Conservation (phyloP, 2,888 invertebrate species). For the Ophioninae sp. region DNA sequence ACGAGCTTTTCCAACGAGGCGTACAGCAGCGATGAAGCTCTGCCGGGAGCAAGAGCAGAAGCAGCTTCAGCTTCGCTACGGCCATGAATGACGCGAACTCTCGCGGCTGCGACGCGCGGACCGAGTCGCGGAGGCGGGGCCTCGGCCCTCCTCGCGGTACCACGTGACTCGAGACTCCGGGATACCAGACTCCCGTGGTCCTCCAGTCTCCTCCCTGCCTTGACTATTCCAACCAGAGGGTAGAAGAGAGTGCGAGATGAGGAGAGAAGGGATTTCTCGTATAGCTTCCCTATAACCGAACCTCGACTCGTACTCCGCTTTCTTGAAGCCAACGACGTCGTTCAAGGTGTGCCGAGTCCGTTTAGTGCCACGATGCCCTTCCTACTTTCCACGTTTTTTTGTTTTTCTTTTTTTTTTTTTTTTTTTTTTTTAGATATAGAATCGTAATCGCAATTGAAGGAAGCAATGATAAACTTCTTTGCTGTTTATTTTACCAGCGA, state of each 20-base stretch:
- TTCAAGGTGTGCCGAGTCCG: constrained; percentile 38
- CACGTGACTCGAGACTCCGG: constrained; percentile 70
- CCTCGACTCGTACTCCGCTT: constrained; percentile 64
- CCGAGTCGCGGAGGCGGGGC: constrained; percentile 82
- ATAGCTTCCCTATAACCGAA: constrained; percentile 64
- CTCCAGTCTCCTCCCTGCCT: constrained; percentile 61
- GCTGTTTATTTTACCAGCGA: neutral
- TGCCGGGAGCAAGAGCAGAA: constrained; percentile 66
- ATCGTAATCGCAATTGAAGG: neutral
- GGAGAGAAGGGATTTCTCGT: constrained; percentile 61
- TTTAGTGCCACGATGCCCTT: constrained; percentile 16
- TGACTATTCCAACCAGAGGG: constrained; percentile 52
- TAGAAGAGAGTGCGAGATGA: constrained; percentile 51
- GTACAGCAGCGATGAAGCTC: constrained; percentile 17
- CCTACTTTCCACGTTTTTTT: neutral
- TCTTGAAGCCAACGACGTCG: constrained; percentile 54
- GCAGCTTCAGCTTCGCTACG: constrained; percentile 76
- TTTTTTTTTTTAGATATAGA: neutral
- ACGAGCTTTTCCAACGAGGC: constrained; percentile 46
- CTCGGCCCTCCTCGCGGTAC: constrained; percentile 71
- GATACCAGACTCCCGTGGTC: constrained; percentile 47
- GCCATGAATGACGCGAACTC: constrained; percentile 78
- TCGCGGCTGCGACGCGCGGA: constrained; percentile 69
- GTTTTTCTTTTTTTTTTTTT: no score
- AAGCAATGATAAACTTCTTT: neutral